Evolutionary conservation across 2,113 vertebrate genomes (phyloP), one percentile per base, ranked within the genome.

Genomic region (Dicentrarchus labrax): DNA sequence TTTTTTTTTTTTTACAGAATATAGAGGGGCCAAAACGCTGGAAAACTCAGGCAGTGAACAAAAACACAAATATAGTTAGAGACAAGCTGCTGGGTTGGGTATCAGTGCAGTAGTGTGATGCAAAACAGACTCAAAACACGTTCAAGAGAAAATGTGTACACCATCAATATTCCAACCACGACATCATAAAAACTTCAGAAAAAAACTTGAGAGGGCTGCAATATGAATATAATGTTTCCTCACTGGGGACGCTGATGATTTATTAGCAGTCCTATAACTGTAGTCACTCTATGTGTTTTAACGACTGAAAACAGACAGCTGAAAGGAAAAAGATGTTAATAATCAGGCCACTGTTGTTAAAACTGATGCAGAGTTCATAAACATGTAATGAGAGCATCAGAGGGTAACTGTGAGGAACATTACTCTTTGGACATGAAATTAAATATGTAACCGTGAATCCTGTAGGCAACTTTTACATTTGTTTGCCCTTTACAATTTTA

Each of bases 341-440:
- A 80, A 84, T 79, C 30, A 82, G 39, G 61, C 70, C 64, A 73
- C 71, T 72, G 65, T 62, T 67, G 11, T 64, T 56, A 39, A 73
- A 80, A 64, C 51, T 59, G 73, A 85, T 9, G n/a, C 22, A 36
- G 8, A 56, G 21, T 24, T 66, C 64, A 65, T 22, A 53, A 54
- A 64, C 9, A 13, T 38, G 53, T n/a, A 54, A 41, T 17, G n/a
- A 68, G 15, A 75, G 15, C 41, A 41, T 39, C 22, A 6, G 41
- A 62, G 21, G 53, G 21, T 1, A 3, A 21, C 47, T 76, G 43
- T 43, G 51, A 74, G 45, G 43, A 65, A 39, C 45, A 56, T 19
- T 17, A 6, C 4, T 19, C 56, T 53, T 22, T 30, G 39, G 17
- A 30, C 36, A 48, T 59, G 0, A 78, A 69, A 30, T 30, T 30